Percentiles rank a stretch among this genome's conserved stretches.
These are phyloP conservation scores for Sebastolobus alascanus DNA, from an alignment of 2,797 vertebrate species.

Conservation along the genomic window DNA sequence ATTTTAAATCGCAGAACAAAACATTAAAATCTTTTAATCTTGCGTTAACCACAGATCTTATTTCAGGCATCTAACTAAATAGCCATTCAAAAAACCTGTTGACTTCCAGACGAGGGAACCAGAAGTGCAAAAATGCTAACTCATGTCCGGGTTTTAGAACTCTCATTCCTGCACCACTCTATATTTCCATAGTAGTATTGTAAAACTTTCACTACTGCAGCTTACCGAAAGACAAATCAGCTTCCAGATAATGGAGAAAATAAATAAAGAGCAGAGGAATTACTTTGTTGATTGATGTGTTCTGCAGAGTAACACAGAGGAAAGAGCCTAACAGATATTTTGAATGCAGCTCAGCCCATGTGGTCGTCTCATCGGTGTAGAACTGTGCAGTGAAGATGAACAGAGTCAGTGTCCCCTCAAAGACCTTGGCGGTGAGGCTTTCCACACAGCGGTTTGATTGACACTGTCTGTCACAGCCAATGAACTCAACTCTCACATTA, in stretches of 20 bases:
- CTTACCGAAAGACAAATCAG: background rate
- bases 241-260: background rate
- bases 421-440: conserved; percentile 65
- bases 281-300: background rate
- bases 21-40: too few relatives aligned
- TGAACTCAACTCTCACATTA: conserved; percentile 51
- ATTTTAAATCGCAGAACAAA: too few relatives aligned
- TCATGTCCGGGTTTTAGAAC: too few relatives aligned
- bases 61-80: too few relatives aligned
- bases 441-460: conserved; percentile 73
- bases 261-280: background rate
- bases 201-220: background rate
- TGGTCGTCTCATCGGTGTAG: conserved; percentile 9
- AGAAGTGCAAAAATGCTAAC: too few relatives aligned
- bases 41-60: too few relatives aligned
- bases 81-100: too few relatives aligned
- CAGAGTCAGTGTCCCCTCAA: conserved; percentile 61
- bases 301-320: background rate
- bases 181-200: background rate
- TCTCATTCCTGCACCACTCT: too few relatives aligned
- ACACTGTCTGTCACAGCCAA: conserved; percentile 67
- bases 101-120: too few relatives aligned
- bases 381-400: conserved; percentile 65
- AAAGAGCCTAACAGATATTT: background rate
- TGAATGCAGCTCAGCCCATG: conserved; percentile 22